phyloP scores from a whole-genome alignment of 2,113 vertebrate genomes.

The Pterocles gutturalis region DNA sequence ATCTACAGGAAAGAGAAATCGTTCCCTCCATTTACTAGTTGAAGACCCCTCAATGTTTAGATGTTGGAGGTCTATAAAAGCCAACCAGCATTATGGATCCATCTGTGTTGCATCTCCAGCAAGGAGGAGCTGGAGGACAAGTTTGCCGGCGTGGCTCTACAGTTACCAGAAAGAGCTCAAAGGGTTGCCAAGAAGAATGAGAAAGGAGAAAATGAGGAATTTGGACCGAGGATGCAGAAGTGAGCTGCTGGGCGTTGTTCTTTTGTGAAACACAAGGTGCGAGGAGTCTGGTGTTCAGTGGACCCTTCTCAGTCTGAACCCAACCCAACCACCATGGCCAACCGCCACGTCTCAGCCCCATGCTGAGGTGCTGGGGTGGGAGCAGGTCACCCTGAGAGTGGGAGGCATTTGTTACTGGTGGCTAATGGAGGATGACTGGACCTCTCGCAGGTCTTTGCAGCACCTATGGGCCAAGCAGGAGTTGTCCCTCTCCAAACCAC shows the following conservation, averaged over 20 bases:
- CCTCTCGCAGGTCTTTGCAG: not conserved
- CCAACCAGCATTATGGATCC: not conserved
- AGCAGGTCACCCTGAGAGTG: not conserved
- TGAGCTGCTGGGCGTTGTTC: not conserved
- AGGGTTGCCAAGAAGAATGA: not conserved
- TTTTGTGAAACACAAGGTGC: fast-evolving
- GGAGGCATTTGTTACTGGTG: fast-evolving
- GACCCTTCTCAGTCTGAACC: not conserved
- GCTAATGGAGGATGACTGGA: fast-evolving
- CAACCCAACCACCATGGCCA: not conserved
- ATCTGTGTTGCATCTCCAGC: not conserved
- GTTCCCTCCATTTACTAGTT: not conserved
- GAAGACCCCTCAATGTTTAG: not conserved
- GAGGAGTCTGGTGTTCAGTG: not conserved
- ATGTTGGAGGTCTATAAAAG: not conserved
- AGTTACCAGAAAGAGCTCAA: not conserved
- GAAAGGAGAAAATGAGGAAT: not conserved
- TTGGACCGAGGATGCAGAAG: not conserved
- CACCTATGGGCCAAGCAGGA: not conserved
- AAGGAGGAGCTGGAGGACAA: slow-evolving; percentile 10
- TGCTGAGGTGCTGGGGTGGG: fast-evolving
- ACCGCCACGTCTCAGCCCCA: fast-evolving
- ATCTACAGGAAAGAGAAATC: not conserved
- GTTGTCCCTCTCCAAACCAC: not conserved
- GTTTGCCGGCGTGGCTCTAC: not conserved